phyloP scores from a whole-genome alignment of 2,888 invertebrate genomes.

The Chydorus sphaericus region DNA sequence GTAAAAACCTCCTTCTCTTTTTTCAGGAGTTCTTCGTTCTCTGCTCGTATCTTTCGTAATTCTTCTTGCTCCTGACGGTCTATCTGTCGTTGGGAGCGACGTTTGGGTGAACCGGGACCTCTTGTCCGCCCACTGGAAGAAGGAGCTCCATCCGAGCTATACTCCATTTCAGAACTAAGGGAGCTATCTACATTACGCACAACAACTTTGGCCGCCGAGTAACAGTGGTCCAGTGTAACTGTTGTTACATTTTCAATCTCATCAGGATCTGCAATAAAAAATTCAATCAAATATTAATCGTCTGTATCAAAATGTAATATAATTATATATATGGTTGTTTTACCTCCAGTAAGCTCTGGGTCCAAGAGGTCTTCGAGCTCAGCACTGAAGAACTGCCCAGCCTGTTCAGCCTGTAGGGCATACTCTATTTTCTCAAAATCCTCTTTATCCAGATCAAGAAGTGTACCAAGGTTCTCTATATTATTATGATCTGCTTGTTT shows the following conservation, averaged over 20 bases:
- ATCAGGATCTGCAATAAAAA: not conserved
- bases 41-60: slow-evolving; percentile 26
- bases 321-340: not conserved
- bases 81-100: slow-evolving; percentile 27
- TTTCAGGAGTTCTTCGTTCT: slow-evolving; percentile 26
- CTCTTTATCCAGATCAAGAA: slow-evolving; percentile 32
- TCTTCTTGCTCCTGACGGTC: slow-evolving; percentile 26
- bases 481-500: not conserved
- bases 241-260: not conserved
- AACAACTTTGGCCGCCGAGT: not conserved
- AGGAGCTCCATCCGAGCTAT: not conserved
- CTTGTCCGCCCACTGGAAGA: not conserved
- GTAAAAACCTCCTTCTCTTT: slow-evolving; percentile 23
- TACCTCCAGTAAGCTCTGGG: slow-evolving; percentile 8
- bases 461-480: slow-evolving; percentile 4
- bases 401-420: slow-evolving; percentile 37
- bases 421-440: slow-evolving; percentile 36
- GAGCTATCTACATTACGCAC: not conserved
- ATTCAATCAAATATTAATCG: not conserved
- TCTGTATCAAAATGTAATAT: not conserved
- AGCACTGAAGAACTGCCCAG: slow-evolving; percentile 35
- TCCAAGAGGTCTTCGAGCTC: slow-evolving; percentile 4
- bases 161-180: slow-evolving; percentile 1
- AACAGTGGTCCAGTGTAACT: not conserved
- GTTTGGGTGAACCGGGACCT: slow-evolving; percentile 19